These are phyloP conservation scores for Chlorodrepanis virens DNA, from an alignment of 2,113 vertebrate species.

Conservation along the genomic window DNA sequence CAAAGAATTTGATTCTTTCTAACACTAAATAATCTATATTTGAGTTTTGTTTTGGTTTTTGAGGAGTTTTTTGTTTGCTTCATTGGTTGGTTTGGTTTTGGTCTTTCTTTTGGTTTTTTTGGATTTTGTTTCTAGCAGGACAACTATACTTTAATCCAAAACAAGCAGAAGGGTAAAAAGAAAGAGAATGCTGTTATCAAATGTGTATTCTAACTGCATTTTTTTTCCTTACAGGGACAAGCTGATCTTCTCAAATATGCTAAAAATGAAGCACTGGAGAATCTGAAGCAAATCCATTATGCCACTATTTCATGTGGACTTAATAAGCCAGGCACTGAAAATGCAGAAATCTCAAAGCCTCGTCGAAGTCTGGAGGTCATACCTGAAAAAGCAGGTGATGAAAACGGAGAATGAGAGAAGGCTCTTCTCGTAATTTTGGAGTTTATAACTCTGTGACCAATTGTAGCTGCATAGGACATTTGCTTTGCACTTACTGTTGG, in stretches of 20 bases:
- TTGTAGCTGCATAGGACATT: conserved; percentile 66
- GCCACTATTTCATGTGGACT: conserved; percentile 89
- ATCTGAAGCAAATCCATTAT: conserved; percentile 95
- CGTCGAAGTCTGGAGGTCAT: conserved; percentile 86
- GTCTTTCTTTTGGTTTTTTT: not conserved
- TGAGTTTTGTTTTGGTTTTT: not conserved
- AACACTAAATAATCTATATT: not conserved
- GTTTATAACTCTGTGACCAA: conserved; percentile 74
- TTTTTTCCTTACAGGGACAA: conserved; percentile 82
- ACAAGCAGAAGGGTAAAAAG: not conserved
- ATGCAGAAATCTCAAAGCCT: conserved; percentile 64
- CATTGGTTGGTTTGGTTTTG: not conserved
- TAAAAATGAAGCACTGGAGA: conserved; percentile 90
- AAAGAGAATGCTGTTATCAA: not conserved
- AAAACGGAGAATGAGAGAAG: conserved; percentile 77
- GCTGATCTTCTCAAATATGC: conserved; percentile 94
- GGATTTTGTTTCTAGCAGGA: not conserved
- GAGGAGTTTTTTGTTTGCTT: not conserved
- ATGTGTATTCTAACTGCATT: not conserved
- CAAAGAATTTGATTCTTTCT: not conserved
- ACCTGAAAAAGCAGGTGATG: conserved; percentile 84
- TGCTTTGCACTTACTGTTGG: conserved; percentile 76
- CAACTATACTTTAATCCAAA: not conserved
- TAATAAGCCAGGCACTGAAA: conserved; percentile 80
- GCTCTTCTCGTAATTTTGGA: conserved; percentile 1